These are phyloP conservation scores for Gymnocypris eckloni DNA, from an alignment of 2,797 vertebrate species.

Conservation along the genomic window DNA sequence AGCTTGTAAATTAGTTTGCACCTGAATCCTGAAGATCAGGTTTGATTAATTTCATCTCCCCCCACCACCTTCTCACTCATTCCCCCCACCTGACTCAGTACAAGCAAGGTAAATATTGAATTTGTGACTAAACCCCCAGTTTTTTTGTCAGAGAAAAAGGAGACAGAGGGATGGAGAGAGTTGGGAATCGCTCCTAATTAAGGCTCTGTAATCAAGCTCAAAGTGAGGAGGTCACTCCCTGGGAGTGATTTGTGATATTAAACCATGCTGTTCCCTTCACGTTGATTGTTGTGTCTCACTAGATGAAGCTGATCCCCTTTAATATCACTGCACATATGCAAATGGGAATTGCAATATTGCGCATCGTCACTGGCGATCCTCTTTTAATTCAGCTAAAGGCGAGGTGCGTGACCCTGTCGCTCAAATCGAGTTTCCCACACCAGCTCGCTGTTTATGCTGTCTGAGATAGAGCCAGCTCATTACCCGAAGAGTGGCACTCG, in stretches of 20 bases:
- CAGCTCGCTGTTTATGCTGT: constrained; percentile 45
- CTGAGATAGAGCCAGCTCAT: constrained; percentile 38
- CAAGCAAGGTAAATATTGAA: constrained; percentile 99
- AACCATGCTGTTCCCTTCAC: constrained; percentile 81
- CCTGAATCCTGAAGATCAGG: constrained; percentile 89
- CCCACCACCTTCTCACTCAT: constrained; percentile 73
- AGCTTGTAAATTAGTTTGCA: constrained; percentile 98
- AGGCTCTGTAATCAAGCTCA: constrained; percentile 96
- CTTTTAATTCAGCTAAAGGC: constrained; percentile 99
- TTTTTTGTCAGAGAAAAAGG: constrained; percentile 79
- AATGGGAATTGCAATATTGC: constrained; percentile 98
- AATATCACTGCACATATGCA: constrained; percentile 99
- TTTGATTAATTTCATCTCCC: constrained; percentile 78
- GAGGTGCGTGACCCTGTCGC: constrained; percentile 95
- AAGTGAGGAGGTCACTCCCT: constrained; percentile 94
- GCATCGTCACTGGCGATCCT: constrained; percentile 90
- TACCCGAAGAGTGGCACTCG: constrained; percentile 33
- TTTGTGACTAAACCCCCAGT: constrained; percentile 89
- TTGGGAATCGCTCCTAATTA: constrained; percentile 96
- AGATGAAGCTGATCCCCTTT: constrained; percentile 98
- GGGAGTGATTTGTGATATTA: constrained; percentile 99
- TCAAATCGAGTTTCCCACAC: constrained; percentile 76
- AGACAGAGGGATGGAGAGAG: constrained; percentile 81
- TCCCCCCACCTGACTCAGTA: constrained; percentile 83
- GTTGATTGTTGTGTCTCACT: constrained; percentile 95